phyloP scores from a whole-genome alignment of 2,797 vertebrate genomes.

The Poecilia wingei region DNA sequence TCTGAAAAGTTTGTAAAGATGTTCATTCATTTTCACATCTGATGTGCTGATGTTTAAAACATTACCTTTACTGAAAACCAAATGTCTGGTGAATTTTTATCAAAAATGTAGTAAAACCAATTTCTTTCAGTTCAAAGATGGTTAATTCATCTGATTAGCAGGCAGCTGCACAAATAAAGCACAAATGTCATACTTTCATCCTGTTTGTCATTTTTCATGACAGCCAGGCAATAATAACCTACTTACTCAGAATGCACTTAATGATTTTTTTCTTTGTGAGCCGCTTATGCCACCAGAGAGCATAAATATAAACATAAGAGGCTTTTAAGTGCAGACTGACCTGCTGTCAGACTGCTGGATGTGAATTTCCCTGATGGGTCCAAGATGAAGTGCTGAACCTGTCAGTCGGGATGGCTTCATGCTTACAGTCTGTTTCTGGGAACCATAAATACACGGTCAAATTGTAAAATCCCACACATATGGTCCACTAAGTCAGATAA shows the following conservation, averaged over 20 bases:
- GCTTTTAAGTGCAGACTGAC: slow-evolving; percentile 2
- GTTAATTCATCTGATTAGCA: background rate
- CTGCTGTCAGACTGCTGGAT: slow-evolving; percentile 7
- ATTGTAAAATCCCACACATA: background rate
- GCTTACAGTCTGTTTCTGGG: background rate
- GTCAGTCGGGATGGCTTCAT: slow-evolving; percentile 11
- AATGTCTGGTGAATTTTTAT: background rate
- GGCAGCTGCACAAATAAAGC: background rate
- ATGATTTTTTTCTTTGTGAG: slow-evolving; percentile 8
- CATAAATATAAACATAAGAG: slow-evolving; percentile 20
- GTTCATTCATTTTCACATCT: background rate
- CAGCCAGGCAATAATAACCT: slow-evolving; percentile 6
- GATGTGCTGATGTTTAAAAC: background rate
- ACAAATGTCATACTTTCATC: slow-evolving; percentile 4
- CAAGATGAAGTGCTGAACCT: slow-evolving; percentile 12
- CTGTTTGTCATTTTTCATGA: slow-evolving; percentile 9
- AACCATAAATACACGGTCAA: background rate
- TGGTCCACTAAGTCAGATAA: background rate
- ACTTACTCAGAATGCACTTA: slow-evolving; percentile 14
- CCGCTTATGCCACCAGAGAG: slow-evolving; percentile 3
- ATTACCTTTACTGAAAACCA: background rate
- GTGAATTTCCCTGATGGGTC: slow-evolving; percentile 6
- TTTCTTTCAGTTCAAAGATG: background rate
- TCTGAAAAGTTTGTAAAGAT: background rate
- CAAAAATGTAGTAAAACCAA: background rate